Evolutionary conservation across 2,888 invertebrate genomes (phyloP).

Genomic region (Trileptium ribeirensis): DNA sequence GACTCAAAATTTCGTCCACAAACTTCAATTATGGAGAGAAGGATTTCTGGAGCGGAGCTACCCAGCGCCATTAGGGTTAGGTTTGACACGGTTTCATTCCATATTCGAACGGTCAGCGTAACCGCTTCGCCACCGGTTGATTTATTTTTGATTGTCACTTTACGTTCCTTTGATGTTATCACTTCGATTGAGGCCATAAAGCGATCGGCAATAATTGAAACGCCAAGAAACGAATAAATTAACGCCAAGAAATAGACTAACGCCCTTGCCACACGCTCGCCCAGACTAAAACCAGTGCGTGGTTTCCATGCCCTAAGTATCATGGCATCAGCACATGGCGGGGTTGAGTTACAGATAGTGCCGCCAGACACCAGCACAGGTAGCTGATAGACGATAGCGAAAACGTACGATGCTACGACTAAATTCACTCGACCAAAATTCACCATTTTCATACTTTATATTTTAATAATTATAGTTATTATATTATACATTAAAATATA

Average conservation of each 20-base stretch:
- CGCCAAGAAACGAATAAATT: conserved; percentile 92
- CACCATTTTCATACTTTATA: too few species aligned
- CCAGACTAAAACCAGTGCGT: conserved; percentile 37
- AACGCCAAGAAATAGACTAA: conserved; percentile 78
- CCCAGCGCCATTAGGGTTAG: conserved; percentile 96
- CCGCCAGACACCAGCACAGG: too few species aligned
- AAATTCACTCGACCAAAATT: too few species aligned
- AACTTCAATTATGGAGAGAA: conserved; percentile 85
- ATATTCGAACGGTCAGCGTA: conserved; percentile 82
- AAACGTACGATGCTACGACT: too few species aligned
- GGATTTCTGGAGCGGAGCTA: conserved; percentile 94
- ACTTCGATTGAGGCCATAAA: conserved; percentile 99
- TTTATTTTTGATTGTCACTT: conserved; percentile 74
- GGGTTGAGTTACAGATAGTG: not conserved
- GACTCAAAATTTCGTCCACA: conserved; percentile 82
- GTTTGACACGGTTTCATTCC: conserved; percentile 99
- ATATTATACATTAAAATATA: too few species aligned
- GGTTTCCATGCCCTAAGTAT: conserved; percentile 11
- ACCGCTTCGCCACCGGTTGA: conserved; percentile 78
- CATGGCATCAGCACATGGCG: conserved; percentile 4
- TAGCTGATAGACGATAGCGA: too few species aligned
- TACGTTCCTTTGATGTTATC: conserved; percentile 92
- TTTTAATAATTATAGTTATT: too few species aligned
- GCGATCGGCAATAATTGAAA: conserved; percentile 94
- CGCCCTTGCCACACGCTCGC: conserved; percentile 75